These are phyloP conservation scores for Papilio machaon DNA, from an alignment of 1,140 invertebrate genomes.

Conservation along the genomic window DNA sequence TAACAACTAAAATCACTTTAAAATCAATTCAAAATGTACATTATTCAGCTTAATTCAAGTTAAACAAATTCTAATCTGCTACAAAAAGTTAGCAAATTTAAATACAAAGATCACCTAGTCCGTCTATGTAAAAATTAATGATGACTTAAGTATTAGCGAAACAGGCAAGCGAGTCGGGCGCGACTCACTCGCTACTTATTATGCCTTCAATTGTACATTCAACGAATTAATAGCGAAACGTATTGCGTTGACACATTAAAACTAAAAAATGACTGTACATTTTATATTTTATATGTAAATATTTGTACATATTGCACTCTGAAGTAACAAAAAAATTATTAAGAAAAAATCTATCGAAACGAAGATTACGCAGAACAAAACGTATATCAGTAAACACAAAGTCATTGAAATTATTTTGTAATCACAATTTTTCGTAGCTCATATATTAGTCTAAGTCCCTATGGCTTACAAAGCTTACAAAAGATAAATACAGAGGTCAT, in stretches of 20 bases:
- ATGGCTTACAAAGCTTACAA: slow-evolving; percentile 80
- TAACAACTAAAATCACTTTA: slow-evolving; percentile 82
- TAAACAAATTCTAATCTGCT: slow-evolving; percentile 81
- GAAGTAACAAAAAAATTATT: slow-evolving; percentile 80
- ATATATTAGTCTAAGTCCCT: slow-evolving; percentile 77
- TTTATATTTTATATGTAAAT: slow-evolving; percentile 80
- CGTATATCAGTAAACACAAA: slow-evolving; percentile 71
- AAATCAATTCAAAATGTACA: slow-evolving; percentile 81
- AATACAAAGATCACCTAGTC: slow-evolving; percentile 80
- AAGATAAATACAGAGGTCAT: slow-evolving; percentile 81
- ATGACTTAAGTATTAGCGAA: slow-evolving; percentile 79
- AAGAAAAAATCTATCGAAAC: slow-evolving; percentile 75
- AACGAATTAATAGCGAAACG: slow-evolving; percentile 72
- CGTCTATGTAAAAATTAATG: slow-evolving; percentile 79
- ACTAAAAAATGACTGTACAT: slow-evolving; percentile 81
- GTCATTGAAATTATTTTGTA: slow-evolving; percentile 67
- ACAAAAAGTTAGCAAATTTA: slow-evolving; percentile 81
- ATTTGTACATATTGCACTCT: slow-evolving; percentile 82
- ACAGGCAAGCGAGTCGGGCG: slow-evolving; percentile 63
- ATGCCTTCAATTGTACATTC: slow-evolving; percentile 77
- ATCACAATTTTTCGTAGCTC: slow-evolving; percentile 80
- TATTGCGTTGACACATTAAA: slow-evolving; percentile 80
- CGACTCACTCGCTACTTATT: slow-evolving; percentile 71
- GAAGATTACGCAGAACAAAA: slow-evolving; percentile 74
- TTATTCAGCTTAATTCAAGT: slow-evolving; percentile 76